Conservation (phyloP, 1,140 invertebrate genomes). For the Pseudoatta argentina region DNA sequence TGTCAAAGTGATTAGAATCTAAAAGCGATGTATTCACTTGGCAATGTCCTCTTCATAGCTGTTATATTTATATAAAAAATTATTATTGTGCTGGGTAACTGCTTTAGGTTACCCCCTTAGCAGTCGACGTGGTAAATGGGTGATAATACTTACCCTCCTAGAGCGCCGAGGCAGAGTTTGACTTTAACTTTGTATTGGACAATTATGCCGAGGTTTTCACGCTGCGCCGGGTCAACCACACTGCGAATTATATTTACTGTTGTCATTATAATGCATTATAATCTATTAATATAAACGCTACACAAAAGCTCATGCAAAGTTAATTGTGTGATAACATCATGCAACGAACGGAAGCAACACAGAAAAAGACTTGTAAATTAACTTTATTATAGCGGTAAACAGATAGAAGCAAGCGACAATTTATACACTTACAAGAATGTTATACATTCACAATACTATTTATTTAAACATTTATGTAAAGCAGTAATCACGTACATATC, state of each 20-base stretch:
- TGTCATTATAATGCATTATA: conserved; percentile 1
- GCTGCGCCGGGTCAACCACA: conserved; percentile 94
- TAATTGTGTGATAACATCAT: conserved; percentile 15
- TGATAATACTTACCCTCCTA: conserved; percentile 93
- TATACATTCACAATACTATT: background rate
- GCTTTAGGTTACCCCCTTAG: background rate
- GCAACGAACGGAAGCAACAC: conserved; percentile 16
- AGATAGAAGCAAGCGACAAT: background rate
- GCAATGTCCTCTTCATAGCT: background rate
- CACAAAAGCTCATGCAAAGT: conserved; percentile 15
- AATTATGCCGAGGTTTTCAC: conserved; percentile 99
- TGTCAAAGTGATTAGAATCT: background rate
- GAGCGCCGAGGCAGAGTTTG: conserved; percentile 96
- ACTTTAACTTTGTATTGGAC: conserved; percentile 99
- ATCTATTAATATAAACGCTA: conserved; percentile 32
- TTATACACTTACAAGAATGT: background rate
- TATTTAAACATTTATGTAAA: conserved; percentile 3
- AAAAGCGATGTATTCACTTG: background rate
- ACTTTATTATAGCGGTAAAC: background rate
- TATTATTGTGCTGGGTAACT: background rate
- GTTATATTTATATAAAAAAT: conserved; percentile 6
- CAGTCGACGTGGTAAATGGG: background rate
- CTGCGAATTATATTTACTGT: conserved; percentile 85
- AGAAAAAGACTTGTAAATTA: background rate
- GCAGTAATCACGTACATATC: conserved; percentile 47